Evolutionary conservation across 2,113 vertebrate genomes (phyloP), one percentile per base, ranked within the genome.

Genomic region (Xyrauchen texanus): DNA sequence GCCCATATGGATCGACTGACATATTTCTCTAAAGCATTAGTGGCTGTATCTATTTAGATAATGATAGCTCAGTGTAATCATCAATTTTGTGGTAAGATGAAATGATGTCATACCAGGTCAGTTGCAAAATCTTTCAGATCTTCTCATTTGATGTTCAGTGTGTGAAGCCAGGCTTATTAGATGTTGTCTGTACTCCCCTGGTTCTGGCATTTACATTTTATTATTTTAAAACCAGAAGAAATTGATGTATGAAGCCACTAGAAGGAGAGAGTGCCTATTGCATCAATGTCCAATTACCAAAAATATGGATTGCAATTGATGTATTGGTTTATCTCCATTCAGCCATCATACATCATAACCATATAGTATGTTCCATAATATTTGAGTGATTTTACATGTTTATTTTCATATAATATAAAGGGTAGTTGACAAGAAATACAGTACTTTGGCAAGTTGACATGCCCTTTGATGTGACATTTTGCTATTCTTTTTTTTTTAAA

Each of bases 41-140:
- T 69, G 68, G 49, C 13, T 68, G 53, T 64, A 55, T 62, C 76
- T 79, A 71, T 72, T 78, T 15, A 74, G 69, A 73, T 77, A 52
- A 78, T 70, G 77, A 85, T 71, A 15, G 65, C 63, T 77, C 69
- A 81, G 72, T 81, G 61, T 83, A 79, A 77, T 75, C 57, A 15
- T 81, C 80, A 73, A 61, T 82, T 76, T 81, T 71, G 80, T 13
- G 49, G 49, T 60, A 8, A 82, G 68, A 49, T 16, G 55, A 81
- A 80, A 84, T 82, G 62, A 69, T 68, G 55, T 73, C 78, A 86
- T 55, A 44, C 80, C 21, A 66, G 21, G 21, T 34, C 21, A 34
- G 21, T 34, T 34, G 21, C 21, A 34, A 9, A 15, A 67, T 58
- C 72, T 72, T 80, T 76, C 76, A 53, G 21, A 63, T 45, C 63